Evolutionary conservation across 2,797 vertebrate genomes (phyloP), one percentile per base, ranked within the genome.

Genomic region (Oryzias dopingdopingensis): DNA sequence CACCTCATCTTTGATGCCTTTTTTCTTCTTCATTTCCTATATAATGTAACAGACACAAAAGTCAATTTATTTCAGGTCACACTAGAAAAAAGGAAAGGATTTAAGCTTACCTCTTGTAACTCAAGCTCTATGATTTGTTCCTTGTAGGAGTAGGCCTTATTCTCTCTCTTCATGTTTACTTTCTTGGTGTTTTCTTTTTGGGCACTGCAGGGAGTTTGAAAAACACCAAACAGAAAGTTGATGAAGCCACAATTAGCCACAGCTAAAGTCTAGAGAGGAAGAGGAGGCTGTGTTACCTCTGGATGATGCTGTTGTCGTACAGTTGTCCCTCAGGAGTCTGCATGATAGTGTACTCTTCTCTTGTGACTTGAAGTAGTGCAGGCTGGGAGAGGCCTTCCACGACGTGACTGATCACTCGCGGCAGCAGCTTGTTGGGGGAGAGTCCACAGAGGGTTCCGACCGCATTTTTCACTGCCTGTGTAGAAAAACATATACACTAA

Each of bases 71-170:
- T 51, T 17, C 4, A n/a, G 41, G 14, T 56, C 13, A 20, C 18
- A 8, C 15, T 32, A 10, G 1, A 42, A 18, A 44, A n/a, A 15
- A 4, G 24, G 2, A 15, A 16, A n/a, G 6, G 1, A 12, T 7
- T 52, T 52, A 4, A 62, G 5, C n/a, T 37, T 68, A 98, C 97
- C 95, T 98, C 96, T 78, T 98, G 96, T 68, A 99, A 88, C 84
- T 99, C 97, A 82, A 98, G 85, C 79, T 98, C 97, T 40, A 99
- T 97, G 76, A 99, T 98, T 88, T 99, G 97, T 3, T 99, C 97
- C 89, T 98, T 98, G 77, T 95, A 99, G 49, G 96, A 97, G 52
- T 99, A 99, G 12, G 96, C 96, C 70, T 99, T 99, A 81, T 99
- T 99, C 85, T 99, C 97, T 52, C 97, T 90, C 84, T 97, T 98